Conservation (phyloP, 2,113 vertebrate genomes). For the Orthonyx spaldingii region DNA sequence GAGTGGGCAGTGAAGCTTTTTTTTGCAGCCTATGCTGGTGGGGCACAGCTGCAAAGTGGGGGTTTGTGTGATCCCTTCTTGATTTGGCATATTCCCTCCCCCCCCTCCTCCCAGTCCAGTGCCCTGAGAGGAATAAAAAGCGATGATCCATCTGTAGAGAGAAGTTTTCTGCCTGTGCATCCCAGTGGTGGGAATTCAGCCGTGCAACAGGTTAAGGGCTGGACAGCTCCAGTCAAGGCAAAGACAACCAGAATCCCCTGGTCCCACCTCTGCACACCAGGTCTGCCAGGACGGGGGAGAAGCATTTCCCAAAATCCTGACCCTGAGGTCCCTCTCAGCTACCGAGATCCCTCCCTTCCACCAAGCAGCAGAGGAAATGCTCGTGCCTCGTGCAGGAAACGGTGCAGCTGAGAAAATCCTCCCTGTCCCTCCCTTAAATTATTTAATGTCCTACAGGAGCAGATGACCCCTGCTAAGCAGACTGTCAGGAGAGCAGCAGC, state of each 20-base stretch:
- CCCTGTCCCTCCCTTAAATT: constrained; percentile 69
- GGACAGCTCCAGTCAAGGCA: not conserved
- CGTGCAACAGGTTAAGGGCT: not conserved
- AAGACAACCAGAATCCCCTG: not conserved
- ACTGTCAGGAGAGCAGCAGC: constrained; percentile 73
- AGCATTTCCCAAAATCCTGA: not conserved
- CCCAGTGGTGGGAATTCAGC: not conserved
- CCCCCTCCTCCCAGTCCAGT: not conserved
- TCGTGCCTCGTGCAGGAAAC: not conserved
- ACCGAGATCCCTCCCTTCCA: not conserved
- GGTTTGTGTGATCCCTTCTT: not conserved
- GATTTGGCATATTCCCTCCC: not conserved
- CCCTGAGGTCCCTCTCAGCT: not conserved
- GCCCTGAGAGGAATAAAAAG: not conserved
- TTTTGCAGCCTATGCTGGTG: not conserved
- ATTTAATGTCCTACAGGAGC: constrained; percentile 74
- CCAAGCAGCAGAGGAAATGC: constrained; percentile 30
- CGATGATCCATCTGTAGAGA: fast-evolving
- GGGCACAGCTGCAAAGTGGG: not conserved
- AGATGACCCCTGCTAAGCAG: constrained; percentile 76
- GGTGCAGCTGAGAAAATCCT: not conserved
- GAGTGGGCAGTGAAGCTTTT: not conserved
- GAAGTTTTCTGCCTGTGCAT: not conserved
- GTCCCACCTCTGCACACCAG: not conserved
- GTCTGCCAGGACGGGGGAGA: not conserved